phyloP scores from a whole-genome alignment of 1,140 invertebrate species.

The Rhopalosiphum maidis region DNA sequence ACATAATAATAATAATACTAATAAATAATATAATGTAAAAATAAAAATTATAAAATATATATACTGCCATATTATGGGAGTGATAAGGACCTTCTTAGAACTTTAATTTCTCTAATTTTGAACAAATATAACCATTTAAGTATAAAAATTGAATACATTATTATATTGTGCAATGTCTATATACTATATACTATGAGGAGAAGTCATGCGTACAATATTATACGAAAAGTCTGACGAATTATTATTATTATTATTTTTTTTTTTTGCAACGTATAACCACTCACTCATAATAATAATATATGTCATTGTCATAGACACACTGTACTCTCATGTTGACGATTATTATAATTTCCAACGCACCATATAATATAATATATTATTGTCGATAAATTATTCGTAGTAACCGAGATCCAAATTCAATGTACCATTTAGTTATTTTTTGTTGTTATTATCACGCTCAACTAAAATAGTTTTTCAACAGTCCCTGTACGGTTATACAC shows the following conservation, averaged over 20 bases:
- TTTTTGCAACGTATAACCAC: conserved; percentile 2
- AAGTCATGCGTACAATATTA: background rate
- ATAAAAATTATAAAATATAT: background rate
- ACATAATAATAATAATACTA: background rate
- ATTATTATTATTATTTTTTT: conserved; percentile 3
- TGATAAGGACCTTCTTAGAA: background rate
- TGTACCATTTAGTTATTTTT: background rate
- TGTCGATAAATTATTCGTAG: background rate
- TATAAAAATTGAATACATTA: background rate
- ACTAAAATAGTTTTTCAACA: background rate
- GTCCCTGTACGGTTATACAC: background rate
- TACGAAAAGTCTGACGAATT: conserved; percentile 28
- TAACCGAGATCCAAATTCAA: background rate
- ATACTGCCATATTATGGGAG: background rate
- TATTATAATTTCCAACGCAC: background rate
- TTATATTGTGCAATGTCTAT: background rate
- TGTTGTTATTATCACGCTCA: conserved; percentile 1
- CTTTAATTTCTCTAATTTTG: background rate
- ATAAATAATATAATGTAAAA: background rate
- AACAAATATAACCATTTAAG: background rate
- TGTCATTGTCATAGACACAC: background rate
- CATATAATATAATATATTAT: background rate
- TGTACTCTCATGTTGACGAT: background rate
- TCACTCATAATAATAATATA: background rate
- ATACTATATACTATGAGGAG: background rate